phyloP scores from a whole-genome alignment of 2,113 vertebrate genomes.

The Entelurus aequoreus region DNA sequence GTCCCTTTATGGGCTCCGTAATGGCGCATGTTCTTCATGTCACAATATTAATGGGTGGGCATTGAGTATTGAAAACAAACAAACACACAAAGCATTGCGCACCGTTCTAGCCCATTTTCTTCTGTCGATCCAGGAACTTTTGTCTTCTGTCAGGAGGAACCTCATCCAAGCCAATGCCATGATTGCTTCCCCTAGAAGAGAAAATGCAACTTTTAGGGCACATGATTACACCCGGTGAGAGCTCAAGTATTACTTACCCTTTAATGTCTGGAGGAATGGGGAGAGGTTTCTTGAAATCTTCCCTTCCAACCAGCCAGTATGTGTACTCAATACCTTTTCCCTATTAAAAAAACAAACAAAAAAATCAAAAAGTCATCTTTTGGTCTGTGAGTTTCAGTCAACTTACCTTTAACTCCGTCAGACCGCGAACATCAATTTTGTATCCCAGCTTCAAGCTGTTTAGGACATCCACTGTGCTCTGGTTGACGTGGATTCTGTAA shows the following conservation, averaged over 20 bases:
- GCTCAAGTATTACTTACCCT: conserved; percentile 67
- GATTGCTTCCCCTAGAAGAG: conserved; percentile 69
- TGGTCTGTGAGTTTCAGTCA: not conserved
- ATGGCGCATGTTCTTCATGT: not conserved
- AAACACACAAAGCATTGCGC: not conserved
- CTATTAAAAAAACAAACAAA: conserved; percentile 44
- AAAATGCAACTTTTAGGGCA: conserved; percentile 9
- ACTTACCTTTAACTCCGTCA: conserved; percentile 86
- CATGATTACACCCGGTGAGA: not conserved
- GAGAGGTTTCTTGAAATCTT: conserved; percentile 78
- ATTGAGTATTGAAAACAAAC: not conserved
- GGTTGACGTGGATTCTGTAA: conserved; percentile 87
- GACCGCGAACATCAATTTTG: conserved; percentile 73
- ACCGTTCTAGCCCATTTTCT: conserved; percentile 55
- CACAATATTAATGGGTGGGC: not conserved
- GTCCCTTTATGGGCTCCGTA: too few relatives aligned
- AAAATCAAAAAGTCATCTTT: not conserved
- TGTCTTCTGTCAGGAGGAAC: conserved; percentile 76
- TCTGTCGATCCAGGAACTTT: conserved; percentile 76
- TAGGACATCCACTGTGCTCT: conserved; percentile 78
- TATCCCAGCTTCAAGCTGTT: conserved; percentile 76
- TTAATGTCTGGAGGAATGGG: conserved; percentile 80
- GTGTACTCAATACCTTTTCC: conserved; percentile 85
- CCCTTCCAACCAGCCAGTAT: conserved; percentile 83
- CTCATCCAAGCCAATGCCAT: conserved; percentile 79